These are phyloP conservation scores for Scalopus aquaticus DNA, from an alignment of 2,113 vertebrate genomes.

Conservation along the genomic window DNA sequence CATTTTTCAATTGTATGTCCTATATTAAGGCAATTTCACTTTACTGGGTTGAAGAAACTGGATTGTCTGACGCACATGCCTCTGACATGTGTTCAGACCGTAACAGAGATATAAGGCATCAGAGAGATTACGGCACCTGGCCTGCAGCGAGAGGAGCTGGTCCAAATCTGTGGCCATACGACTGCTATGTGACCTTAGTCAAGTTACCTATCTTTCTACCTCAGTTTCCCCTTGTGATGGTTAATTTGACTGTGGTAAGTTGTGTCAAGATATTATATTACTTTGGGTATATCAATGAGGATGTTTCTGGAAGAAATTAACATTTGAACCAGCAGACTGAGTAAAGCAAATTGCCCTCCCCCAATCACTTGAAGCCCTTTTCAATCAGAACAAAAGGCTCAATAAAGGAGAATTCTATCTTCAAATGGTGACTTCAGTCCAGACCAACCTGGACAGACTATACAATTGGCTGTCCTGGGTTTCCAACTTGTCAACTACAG, in stretches of 20 bases:
- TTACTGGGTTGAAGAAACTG: background rate
- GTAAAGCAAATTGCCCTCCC: background rate
- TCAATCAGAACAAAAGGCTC: background rate
- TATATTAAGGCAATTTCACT: background rate
- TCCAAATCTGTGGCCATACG: background rate
- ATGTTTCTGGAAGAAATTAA: background rate
- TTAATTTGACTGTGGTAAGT: background rate
- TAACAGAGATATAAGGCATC: background rate
- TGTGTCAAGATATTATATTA: background rate
- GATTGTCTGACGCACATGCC: background rate
- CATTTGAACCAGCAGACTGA: background rate
- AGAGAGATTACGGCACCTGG: accelerated
- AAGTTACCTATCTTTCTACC: background rate
- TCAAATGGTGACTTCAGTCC: background rate
- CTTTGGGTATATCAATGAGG: background rate
- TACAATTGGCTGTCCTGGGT: background rate
- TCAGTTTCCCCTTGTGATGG: background rate
- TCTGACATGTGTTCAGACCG: background rate
- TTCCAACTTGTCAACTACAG: background rate
- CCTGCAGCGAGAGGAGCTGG: background rate
- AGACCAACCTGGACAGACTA: background rate
- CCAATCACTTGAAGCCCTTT: background rate
- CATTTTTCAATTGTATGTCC: background rate
- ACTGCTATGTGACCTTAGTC: background rate
- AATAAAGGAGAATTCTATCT: background rate